Percentiles rank a stretch among this genome's conserved stretches.
These are phyloP conservation scores for Cosmorhoe ocellata DNA, from an alignment of 2,888 invertebrate species.

Conservation along the genomic window DNA sequence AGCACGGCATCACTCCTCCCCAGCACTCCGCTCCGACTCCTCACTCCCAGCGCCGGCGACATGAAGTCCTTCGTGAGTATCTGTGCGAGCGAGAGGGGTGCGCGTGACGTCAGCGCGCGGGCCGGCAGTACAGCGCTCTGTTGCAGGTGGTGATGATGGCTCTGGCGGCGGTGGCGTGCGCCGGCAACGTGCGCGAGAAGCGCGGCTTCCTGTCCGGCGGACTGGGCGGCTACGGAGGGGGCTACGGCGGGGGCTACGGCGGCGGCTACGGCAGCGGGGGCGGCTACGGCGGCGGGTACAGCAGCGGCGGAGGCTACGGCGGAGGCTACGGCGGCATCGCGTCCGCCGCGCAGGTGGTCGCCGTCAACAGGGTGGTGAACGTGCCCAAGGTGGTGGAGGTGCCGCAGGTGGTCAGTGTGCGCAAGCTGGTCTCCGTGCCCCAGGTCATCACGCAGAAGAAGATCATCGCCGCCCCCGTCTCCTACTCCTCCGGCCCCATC, in stretches of 20 bases:
- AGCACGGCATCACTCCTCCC: slow-evolving; percentile 17
- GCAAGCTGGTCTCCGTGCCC: slow-evolving; percentile 38
- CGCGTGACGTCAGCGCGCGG: neutral
- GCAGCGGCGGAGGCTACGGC: slow-evolving; percentile 23
- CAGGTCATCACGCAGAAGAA: slow-evolving; percentile 36
- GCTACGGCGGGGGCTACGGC: slow-evolving; percentile 9
- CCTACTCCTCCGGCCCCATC: slow-evolving; percentile 14
- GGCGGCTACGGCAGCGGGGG: neutral
- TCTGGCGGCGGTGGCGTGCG: slow-evolving; percentile 31
- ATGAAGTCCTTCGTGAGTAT: slow-evolving; percentile 57
- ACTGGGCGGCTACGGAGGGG: slow-evolving; percentile 31
- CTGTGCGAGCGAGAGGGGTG: neutral
- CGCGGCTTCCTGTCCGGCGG: slow-evolving; percentile 32
- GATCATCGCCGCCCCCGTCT: slow-evolving; percentile 28
- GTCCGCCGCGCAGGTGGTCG: slow-evolving; percentile 40
- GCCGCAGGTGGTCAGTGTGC: slow-evolving; percentile 43
- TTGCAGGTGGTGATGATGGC: slow-evolving; percentile 37
- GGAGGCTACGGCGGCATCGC: slow-evolving; percentile 25
- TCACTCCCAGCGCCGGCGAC: slow-evolving; percentile 22
- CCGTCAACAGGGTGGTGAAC: slow-evolving; percentile 49
- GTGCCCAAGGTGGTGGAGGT: slow-evolving; percentile 45
- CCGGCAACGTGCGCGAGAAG: slow-evolving; percentile 35
- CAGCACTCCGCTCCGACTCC: slow-evolving; percentile 8
- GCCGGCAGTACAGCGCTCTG: neutral
- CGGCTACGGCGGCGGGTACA: slow-evolving; percentile 22